phyloP scores from a whole-genome alignment of 53 echinoderm and acorn worm genomes.

The Luidia sarsii region DNA sequence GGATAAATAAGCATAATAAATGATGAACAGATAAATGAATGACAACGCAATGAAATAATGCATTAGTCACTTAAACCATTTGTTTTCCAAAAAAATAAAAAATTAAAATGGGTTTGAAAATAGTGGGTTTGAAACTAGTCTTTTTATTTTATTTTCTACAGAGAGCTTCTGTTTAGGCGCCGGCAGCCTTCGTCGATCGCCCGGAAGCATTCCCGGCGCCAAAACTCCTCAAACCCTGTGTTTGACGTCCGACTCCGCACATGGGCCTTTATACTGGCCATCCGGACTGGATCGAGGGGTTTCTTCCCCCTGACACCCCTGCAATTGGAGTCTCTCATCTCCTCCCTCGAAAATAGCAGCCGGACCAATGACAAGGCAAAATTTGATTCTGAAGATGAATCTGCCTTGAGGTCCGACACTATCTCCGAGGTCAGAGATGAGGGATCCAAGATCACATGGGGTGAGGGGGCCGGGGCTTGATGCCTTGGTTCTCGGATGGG shows the following conservation, averaged over 20 bases:
- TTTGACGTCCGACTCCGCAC: neutral
- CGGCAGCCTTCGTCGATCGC: neutral
- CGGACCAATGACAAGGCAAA: neutral
- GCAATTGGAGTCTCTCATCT: neutral
- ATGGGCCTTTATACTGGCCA: neutral
- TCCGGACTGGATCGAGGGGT: neutral
- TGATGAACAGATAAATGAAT: too few relatives aligned
- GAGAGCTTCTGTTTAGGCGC: neutral
- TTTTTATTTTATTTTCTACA: too few relatives aligned
- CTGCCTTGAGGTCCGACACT: neutral
- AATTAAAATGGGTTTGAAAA: too few relatives aligned
- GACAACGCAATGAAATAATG: too few relatives aligned
- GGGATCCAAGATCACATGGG: too few relatives aligned
- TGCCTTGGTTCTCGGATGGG: too few relatives aligned
- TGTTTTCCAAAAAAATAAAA: too few relatives aligned
- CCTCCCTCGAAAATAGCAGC: neutral
- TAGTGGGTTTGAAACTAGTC: too few relatives aligned
- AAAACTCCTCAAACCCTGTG: neutral
- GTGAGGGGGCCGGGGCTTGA: too few relatives aligned
- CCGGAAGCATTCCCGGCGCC: neutral
- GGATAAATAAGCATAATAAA: too few relatives aligned
- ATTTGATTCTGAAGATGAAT: neutral
- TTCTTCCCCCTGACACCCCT: neutral
- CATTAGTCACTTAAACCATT: too few relatives aligned
- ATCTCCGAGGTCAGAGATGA: neutral